Evolutionary conservation across 2,888 invertebrate genomes (phyloP).

Genomic region (Mythimna loreyi): DNA sequence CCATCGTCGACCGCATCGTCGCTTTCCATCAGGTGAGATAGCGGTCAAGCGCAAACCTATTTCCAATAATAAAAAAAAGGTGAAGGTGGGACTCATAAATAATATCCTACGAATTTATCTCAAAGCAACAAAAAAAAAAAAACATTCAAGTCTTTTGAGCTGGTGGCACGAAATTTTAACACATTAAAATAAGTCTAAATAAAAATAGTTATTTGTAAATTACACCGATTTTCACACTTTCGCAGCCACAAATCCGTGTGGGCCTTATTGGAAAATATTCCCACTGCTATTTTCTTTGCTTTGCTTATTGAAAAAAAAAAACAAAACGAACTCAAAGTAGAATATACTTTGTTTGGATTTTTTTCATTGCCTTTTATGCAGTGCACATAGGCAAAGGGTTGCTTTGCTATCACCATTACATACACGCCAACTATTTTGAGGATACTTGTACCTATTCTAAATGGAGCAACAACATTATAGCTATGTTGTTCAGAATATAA

Average conservation of each 20-base stretch:
- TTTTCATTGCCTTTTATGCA: conserved; percentile 8
- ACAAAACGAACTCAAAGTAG: conserved; percentile 46
- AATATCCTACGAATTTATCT: too few relatives aligned
- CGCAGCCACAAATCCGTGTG: conserved; percentile 72
- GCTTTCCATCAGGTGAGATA: too few relatives aligned
- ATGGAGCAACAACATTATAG: too few relatives aligned
- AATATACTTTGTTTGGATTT: conserved; percentile 35
- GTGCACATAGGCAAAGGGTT: conserved; percentile 9
- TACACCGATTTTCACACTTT: conserved; percentile 9
- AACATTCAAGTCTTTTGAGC: too few relatives aligned
- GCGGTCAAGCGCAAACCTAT: too few relatives aligned
- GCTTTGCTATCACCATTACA: background rate
- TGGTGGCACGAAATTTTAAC: too few relatives aligned
- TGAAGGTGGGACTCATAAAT: too few relatives aligned
- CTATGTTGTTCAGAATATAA: too few relatives aligned
- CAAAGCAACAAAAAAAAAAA: too few relatives aligned
- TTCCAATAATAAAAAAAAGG: too few relatives aligned
- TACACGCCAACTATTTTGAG: background rate
- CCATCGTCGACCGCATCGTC: too few relatives aligned
- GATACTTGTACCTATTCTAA: too few relatives aligned
- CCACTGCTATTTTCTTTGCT: conserved; percentile 76
- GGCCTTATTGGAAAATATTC: conserved; percentile 82
- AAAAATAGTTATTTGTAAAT: background rate
- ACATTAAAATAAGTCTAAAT: background rate
- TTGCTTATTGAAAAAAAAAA: conserved; percentile 78